Evolutionary conservation across 2,113 vertebrate genomes (phyloP), one percentile per base, ranked within the genome.

Genomic region (Caranx ignobilis): DNA sequence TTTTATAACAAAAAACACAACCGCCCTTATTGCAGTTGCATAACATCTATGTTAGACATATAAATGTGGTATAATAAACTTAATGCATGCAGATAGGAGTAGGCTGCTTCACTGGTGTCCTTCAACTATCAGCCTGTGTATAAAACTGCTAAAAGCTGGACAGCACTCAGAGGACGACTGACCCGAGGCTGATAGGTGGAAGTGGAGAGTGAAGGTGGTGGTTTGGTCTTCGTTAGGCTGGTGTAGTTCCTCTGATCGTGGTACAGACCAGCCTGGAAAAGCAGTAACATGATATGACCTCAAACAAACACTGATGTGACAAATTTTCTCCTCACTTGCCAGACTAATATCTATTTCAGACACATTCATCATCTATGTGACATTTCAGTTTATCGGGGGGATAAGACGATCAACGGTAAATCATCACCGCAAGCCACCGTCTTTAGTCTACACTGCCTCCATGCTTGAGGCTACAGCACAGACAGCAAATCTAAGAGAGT

Each of bases 241-340:
- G 89, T 96, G 93, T 97, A 97, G 90, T 95, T 99, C 95, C 96
- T 97, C 87, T 96, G 96, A 95, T 97, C 97, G 67, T 96, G 96
- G 94, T 97, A 98, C 86, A 97, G 92, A 93, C 97, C 97, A 89
- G 95, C 96, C 97, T 99, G 90, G 87, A 90, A 87, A 77, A 71
- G 85, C 62, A 90, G 86, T n/a, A 50, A 79, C 57, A 85, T 48
- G 57, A 77, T 32, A 62, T 18, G 35, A 71, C 79, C 86, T 75
- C 74, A 88, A 74, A 82, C 26, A 81, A 74, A 84, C 50, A 81
- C 10, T 26, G 11, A 52, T 47, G 71, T 37, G 18, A 57, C 26
- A 41, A 19, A 35, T 39, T 19, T 48, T 9, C 70, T 18, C 31
- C 34, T 69, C 39, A 62, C 66, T 48, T 9, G 11, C 71, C 26